These are phyloP conservation scores for Merluccius polli DNA, from an alignment of 2,797 vertebrate genomes.

Conservation along the genomic window DNA sequence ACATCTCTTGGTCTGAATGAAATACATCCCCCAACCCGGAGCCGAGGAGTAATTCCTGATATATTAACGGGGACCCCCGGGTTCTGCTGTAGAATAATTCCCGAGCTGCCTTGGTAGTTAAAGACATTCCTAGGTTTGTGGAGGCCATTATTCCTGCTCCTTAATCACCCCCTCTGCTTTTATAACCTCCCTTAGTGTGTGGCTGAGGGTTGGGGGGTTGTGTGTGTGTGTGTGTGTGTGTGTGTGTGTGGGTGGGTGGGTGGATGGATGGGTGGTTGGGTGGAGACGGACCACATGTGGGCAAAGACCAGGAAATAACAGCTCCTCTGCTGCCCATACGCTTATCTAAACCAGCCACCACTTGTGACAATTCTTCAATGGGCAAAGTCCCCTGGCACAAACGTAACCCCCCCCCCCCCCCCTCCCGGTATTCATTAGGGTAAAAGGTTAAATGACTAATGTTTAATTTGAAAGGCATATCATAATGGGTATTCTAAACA, in stretches of 20 bases:
- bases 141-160: constrained; percentile 77
- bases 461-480: too few species aligned
- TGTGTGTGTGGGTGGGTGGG: too few species aligned
- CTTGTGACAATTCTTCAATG: constrained; percentile 9
- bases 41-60: constrained; percentile 55
- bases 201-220: constrained; percentile 45
- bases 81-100: constrained; percentile 58
- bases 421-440: too few species aligned
- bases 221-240: too few species aligned
- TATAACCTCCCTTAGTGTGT: constrained; percentile 74
- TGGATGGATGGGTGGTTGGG: too few species aligned
- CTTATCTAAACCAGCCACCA: constrained; percentile 44
- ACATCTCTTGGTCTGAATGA: constrained; percentile 10
- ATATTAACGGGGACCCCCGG: constrained; percentile 56
- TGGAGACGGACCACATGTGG: constrained; percentile 64
- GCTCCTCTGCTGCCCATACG: constrained; percentile 32
- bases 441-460: too few species aligned
- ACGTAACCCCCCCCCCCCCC: too few species aligned
- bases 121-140: constrained; percentile 78
- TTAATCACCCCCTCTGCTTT: constrained; percentile 77
- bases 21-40: constrained; percentile 42
- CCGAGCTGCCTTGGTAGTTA: constrained; percentile 64
- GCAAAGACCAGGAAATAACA: constrained; percentile 62
- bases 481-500: too few species aligned
- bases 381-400: too few species aligned